These are phyloP conservation scores for Leptocoma aspasia DNA, from an alignment of 2,113 vertebrate genomes.

Conservation along the genomic window DNA sequence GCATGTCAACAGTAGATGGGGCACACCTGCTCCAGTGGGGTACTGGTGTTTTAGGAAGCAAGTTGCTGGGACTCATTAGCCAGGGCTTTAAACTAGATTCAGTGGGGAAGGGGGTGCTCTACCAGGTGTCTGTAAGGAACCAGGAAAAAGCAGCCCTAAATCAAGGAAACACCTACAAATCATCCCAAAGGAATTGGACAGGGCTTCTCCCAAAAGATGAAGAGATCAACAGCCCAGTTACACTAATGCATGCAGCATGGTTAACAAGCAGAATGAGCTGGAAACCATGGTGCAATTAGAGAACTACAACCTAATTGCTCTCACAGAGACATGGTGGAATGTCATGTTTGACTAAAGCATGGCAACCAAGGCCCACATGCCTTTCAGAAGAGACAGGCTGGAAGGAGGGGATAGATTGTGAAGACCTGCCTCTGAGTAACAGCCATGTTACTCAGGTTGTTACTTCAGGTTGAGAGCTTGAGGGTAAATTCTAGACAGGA, in stretches of 20 bases:
- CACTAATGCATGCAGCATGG: accelerated
- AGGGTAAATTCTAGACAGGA: background rate
- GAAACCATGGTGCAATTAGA: background rate
- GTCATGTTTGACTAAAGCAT: background rate
- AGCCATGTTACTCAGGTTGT: too few species aligned
- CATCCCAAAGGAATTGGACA: background rate
- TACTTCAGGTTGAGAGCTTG: background rate
- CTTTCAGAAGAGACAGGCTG: background rate
- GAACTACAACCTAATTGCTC: background rate
- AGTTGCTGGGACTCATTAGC: background rate
- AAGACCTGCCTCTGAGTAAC: background rate
- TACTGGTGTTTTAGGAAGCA: background rate
- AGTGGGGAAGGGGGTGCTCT: background rate
- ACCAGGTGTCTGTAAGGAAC: background rate
- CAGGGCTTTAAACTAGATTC: background rate
- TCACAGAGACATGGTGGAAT: background rate
- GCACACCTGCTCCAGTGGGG: background rate
- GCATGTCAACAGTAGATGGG: background rate
- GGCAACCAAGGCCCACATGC: background rate
- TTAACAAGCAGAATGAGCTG: background rate
- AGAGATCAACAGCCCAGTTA: background rate
- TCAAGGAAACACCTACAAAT: background rate
- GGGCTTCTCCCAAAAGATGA: background rate
- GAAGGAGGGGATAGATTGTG: background rate
- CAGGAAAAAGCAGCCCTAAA: background rate